Conservation (phyloP, 2,888 invertebrate genomes). For the Bombylius major region DNA sequence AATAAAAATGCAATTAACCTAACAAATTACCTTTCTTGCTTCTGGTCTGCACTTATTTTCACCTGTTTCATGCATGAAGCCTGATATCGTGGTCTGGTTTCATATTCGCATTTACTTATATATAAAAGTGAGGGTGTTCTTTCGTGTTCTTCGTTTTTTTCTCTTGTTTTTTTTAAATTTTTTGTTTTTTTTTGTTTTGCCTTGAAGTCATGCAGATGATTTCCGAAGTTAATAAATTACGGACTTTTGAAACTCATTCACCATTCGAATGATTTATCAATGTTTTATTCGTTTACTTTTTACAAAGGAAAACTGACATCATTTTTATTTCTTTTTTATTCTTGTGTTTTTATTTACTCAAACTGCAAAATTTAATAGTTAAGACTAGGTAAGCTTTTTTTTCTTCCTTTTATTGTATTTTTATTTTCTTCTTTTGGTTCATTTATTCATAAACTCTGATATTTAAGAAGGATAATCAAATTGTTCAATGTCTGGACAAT, state of each 20-base stretch:
- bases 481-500: neutral
- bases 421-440: no score
- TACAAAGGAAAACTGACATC: no score
- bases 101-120: neutral
- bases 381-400: no score
- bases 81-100: neutral
- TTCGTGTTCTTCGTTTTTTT: neutral
- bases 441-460: neutral
- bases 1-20: constrained; percentile 7
- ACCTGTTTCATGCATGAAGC: constrained; percentile 1
- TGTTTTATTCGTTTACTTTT: neutral
- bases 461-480: neutral
- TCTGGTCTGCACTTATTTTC: neutral
- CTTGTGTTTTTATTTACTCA: no score
- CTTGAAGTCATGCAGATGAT: neutral
- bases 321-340: no score
- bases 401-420: no score
- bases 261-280: neutral
- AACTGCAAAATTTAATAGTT: no score
- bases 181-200: neutral
- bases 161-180: no score
- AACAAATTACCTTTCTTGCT: constrained; percentile 5
- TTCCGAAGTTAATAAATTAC: neutral
- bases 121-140: neutral
- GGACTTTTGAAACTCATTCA: neutral